phyloP scores from a whole-genome alignment of 2,797 vertebrate species.

The Rhinella marina region DNA sequence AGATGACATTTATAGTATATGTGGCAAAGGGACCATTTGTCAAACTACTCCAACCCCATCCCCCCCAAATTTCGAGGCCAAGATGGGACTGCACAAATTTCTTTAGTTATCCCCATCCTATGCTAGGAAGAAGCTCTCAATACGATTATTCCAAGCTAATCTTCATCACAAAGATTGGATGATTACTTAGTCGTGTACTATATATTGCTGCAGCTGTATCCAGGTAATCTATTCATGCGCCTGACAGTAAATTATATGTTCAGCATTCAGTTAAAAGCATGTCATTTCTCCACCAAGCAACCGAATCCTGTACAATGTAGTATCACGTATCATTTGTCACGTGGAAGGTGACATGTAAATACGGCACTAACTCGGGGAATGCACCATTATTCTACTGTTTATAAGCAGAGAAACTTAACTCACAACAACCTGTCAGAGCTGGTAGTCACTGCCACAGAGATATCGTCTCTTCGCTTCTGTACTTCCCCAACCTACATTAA shows the following conservation, averaged over 20 bases:
- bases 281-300: conserved; percentile 1
- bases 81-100: too few species aligned
- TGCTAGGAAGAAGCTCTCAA: too few species aligned
- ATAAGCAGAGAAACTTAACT: neutral
- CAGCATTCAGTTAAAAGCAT: conserved; percentile 2
- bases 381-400: neutral
- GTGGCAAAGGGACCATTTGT: too few species aligned
- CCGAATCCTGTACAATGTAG: neutral
- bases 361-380: neutral
- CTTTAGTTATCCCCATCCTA: too few species aligned
- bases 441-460: neutral
- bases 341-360: neutral
- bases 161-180: neutral
- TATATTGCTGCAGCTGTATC: neutral
- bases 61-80: too few species aligned
- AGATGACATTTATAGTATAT: too few species aligned
- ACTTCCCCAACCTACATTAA: neutral
- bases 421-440: neutral
- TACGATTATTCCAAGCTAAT: too few species aligned
- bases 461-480: neutral
- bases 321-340: conserved; percentile 4
- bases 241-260: conserved; percentile 16
- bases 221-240: neutral
- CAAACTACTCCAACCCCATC: too few species aligned
- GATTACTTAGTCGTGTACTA: neutral